phyloP scores from a whole-genome alignment of 2,113 vertebrate genomes.

The Scomber scombrus region DNA sequence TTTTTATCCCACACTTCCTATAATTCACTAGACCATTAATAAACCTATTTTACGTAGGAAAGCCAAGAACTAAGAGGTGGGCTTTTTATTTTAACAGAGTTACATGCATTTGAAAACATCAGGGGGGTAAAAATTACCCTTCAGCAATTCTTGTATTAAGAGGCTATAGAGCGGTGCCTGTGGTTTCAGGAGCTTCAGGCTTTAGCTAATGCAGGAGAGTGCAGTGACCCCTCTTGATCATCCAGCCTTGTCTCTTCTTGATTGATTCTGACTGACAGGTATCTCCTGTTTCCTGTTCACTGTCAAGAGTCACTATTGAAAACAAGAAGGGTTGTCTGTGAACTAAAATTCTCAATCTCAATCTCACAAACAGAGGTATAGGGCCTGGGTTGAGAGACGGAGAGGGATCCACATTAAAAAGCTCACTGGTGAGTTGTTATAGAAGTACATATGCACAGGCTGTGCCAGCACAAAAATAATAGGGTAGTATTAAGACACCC shows the following conservation, averaged over 20 bases:
- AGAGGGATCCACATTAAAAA: constrained; percentile 48
- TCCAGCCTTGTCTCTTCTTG: constrained; percentile 57
- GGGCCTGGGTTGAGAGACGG: constrained; percentile 11
- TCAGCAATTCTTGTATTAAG: constrained; percentile 37
- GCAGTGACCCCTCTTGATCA: constrained; percentile 75
- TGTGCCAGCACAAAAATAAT: constrained; percentile 62
- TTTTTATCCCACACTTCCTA: too few species aligned
- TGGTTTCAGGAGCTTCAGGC: constrained; percentile 73
- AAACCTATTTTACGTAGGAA: too few species aligned
- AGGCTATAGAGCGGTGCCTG: constrained; percentile 67
- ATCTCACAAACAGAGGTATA: constrained; percentile 5
- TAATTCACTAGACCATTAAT: too few species aligned
- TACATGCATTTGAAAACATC: too few species aligned
- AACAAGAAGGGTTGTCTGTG: constrained; percentile 37
- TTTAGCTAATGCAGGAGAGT: constrained; percentile 74
- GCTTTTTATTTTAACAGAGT: too few species aligned
- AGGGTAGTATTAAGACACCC: constrained; percentile 72
- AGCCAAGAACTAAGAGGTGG: too few species aligned
- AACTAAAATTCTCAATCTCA: constrained; percentile 11
- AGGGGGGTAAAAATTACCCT: too few species aligned
- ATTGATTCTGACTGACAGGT: constrained; percentile 70
- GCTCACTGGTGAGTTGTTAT: constrained; percentile 62
- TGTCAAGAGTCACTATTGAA: constrained; percentile 15
- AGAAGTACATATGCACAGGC: constrained; percentile 40
- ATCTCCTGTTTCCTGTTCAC: constrained; percentile 42